Conservation (phyloP, 2,888 invertebrate genomes). For the Napeogenes sylphis region DNA sequence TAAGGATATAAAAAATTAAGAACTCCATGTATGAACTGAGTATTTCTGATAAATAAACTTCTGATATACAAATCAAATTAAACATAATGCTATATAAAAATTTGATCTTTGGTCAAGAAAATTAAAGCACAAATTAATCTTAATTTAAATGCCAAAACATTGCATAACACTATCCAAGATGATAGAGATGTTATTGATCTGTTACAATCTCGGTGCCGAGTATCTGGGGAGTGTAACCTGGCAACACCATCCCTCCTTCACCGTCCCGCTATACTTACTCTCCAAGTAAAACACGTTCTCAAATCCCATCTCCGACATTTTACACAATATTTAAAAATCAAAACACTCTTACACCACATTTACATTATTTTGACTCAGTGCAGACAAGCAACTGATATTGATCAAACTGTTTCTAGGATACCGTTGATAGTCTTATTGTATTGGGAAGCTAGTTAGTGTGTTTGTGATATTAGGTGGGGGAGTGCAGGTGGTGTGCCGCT, state of each 20-base stretch:
- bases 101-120: constrained; percentile 1
- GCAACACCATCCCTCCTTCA: constrained; percentile 70
- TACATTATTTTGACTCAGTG: constrained; percentile 54
- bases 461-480: constrained; percentile 56
- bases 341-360: constrained; percentile 43
- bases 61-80: too few relatives aligned
- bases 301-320: constrained; percentile 74
- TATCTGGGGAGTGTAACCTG: constrained; percentile 64
- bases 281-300: constrained; percentile 75
- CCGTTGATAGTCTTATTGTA: constrained; percentile 41
- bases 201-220: constrained; percentile 53
- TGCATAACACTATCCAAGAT: constrained; percentile 69
- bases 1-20: too few relatives aligned
- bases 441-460: constrained; percentile 39
- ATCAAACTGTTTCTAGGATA: constrained; percentile 67
- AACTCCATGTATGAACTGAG: too few relatives aligned
- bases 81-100: neutral
- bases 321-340: constrained; percentile 39
- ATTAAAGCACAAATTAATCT: constrained; percentile 15
- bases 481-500: constrained; percentile 67
- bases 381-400: constrained; percentile 60
- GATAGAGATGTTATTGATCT: constrained; percentile 74
- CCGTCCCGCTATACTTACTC: constrained; percentile 66
- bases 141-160: constrained; percentile 38
- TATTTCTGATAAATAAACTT: too few relatives aligned